A percentile compares a stretch with the other conserved stretches of the same genome.
Conservation (phyloP, 92 coral and sea anemone species). For the Muricea muricata region DNA sequence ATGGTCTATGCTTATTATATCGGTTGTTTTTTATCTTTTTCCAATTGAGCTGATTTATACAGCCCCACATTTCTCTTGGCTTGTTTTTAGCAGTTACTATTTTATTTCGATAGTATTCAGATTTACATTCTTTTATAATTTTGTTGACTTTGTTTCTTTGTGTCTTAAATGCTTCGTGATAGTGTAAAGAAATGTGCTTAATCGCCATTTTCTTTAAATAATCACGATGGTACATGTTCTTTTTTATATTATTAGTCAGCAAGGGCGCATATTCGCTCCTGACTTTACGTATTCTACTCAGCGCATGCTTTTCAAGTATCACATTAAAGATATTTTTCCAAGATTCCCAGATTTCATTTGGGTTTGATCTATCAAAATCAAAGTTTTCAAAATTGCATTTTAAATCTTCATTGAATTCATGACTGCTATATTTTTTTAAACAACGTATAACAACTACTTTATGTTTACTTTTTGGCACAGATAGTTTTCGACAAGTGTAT, state of each 20-base stretch:
- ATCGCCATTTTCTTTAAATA: no score
- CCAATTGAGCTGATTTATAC: not conserved
- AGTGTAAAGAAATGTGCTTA: not conserved
- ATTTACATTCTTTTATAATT: not conserved
- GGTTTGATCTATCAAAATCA: not conserved
- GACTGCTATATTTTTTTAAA: conserved; percentile 14
- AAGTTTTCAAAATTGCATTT: not conserved
- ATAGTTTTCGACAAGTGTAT: conserved; percentile 29
- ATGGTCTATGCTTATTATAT: not conserved
- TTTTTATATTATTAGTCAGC: not conserved
- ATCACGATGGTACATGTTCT: no score
- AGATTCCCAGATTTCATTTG: not conserved
- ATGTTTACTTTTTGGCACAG: conserved; percentile 17
- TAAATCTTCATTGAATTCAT: conserved; percentile 13
- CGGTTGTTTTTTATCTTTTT: not conserved
- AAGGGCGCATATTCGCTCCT: not conserved
- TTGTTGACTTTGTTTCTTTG: not conserved
- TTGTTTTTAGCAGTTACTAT: not conserved
- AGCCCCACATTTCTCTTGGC: not conserved
- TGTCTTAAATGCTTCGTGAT: not conserved
- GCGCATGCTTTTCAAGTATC: not conserved
- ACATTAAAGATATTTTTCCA: not conserved
- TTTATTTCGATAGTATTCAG: not conserved
- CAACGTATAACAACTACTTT: conserved; percentile 8
- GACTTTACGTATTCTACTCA: not conserved